A percentile compares a stretch with the other conserved stretches of the same genome.
Evolutionary conservation across 2,113 vertebrate genomes (phyloP).

Genomic region (Oncorhynchus mykiss): DNA sequence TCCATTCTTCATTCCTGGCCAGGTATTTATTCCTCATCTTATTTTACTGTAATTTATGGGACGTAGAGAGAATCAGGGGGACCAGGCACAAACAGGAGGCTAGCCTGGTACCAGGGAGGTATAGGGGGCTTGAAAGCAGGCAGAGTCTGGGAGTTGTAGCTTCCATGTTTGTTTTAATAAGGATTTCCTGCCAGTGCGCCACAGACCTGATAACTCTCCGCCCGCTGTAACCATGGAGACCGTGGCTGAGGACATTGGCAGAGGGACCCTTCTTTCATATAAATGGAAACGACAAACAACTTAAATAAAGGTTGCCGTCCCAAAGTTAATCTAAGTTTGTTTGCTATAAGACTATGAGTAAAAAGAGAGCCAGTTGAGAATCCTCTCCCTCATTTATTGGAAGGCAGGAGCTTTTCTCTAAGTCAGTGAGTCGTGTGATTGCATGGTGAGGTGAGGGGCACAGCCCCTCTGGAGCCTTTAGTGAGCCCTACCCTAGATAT

Average conservation of each 20-base stretch:
- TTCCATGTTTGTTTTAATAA: conserved; percentile 59
- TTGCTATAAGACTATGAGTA: conserved; percentile 14
- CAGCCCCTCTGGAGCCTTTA: neutral
- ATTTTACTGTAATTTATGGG: neutral
- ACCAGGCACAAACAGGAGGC: neutral
- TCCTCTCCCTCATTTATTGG: conserved; percentile 57
- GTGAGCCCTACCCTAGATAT: neutral
- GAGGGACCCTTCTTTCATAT: conserved; percentile 39
- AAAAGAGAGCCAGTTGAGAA: neutral
- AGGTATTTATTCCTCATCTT: neutral
- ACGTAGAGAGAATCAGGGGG: neutral
- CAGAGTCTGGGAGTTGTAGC: neutral
- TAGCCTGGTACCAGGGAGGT: neutral
- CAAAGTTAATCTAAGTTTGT: conserved; percentile 49
- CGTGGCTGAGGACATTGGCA: conserved; percentile 7
- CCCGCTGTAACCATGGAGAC: conserved; percentile 47
- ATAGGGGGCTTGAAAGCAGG: neutral
- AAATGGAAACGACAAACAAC: conserved; percentile 50
- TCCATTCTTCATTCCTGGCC: neutral
- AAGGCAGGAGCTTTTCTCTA: conserved; percentile 74
- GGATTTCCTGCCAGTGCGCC: conserved; percentile 37
- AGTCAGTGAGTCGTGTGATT: conserved; percentile 79
- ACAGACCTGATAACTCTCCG: conserved; percentile 35
- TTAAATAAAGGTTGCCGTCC: conserved; percentile 34
- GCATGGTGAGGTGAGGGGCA: conserved; percentile 59